These are phyloP conservation scores for Odontocerum albicorne DNA, from an alignment of 2,888 invertebrate genomes.

Conservation along the genomic window DNA sequence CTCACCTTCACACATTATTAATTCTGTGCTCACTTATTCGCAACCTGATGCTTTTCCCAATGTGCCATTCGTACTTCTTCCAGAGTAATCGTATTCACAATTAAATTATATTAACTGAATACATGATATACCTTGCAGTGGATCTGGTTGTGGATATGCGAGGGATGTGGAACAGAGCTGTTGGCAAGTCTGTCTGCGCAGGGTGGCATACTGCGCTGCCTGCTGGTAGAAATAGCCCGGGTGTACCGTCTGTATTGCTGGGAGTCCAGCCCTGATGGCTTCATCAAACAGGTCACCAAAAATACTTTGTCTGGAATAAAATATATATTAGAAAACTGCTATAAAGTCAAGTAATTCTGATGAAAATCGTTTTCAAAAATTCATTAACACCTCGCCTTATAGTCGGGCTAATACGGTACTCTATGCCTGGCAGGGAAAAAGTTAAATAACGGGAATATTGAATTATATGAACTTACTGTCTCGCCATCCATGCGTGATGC, in stretches of 20 bases:
- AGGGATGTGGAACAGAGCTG: constrained; percentile 66
- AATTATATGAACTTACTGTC: constrained; percentile 86
- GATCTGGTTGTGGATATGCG: constrained; percentile 51
- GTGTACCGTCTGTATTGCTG: constrained; percentile 94
- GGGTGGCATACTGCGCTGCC: constrained; percentile 85
- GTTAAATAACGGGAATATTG: constrained; percentile 3
- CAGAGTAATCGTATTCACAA: too few relatives aligned
- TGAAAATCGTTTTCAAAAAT: too few relatives aligned
- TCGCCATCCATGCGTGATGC: constrained; percentile 93
- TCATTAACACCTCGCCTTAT: too few relatives aligned
- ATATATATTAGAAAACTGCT: too few relatives aligned
- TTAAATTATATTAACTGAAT: neutral
- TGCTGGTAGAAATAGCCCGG: constrained; percentile 96
- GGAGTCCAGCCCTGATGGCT: constrained; percentile 87
- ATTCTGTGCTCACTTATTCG: too few relatives aligned
- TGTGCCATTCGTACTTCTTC: too few relatives aligned
- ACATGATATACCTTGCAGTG: constrained; percentile 44
- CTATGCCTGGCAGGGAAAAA: neutral
- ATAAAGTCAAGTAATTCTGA: too few relatives aligned
- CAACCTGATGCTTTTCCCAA: too few relatives aligned
- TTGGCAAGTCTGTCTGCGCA: constrained; percentile 73
- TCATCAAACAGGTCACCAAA: constrained; percentile 97
- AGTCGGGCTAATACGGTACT: too few relatives aligned
- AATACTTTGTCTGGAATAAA: constrained; percentile 57
- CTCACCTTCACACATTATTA: too few relatives aligned